Evolutionary conservation across 2,888 invertebrate species (phyloP), one percentile per base, ranked within the genome.

Genomic region (Agrochola circellaris): DNA sequence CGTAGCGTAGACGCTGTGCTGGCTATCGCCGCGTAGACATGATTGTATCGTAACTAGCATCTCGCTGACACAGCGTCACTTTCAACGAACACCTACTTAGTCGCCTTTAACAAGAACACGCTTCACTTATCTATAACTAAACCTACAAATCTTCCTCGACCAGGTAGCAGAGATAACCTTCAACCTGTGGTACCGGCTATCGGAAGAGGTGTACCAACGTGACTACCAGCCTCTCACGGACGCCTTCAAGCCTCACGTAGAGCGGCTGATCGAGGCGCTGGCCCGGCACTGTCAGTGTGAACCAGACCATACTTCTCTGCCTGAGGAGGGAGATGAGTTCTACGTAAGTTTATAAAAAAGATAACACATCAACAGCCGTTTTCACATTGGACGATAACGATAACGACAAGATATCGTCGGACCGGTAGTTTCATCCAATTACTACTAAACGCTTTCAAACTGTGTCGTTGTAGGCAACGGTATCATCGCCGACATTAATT

Each of bases 221-320:
- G 98, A 99, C 92, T 98, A 98, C 90, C 98, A 98, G 88, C 97
- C 98, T 0, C 93, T 99, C n/a, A 98, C 98, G 2, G 97, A 97
- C 68, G 95, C 98, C 56, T 99, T 99, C 94, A 98, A 98, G 91
- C 99, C 99, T 0, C 98, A 99, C 92, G 98, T 99, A 77, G 99
- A 99, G 94, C 97, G 99, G 89, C 96, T 99, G n/a, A 98, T 99
- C 13, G 98, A 98, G 73, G 98, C 99, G 0, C 96, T 99, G 15
- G 99, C 99, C 86, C 97, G 98, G 77, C 99, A 99, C 93, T 99
- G 99, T 90, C 99, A 99, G 96, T 98, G 99, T 97, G 99, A 99
- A 90, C 98, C 99, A 0, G 99, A 99, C 93, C 98, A 98, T 90
- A 98, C 99, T 76, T 98, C 98, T 34, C 95, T 99, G 66, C 97